These are phyloP conservation scores for Incurvaria masculella DNA, from an alignment of 2,888 invertebrate genomes.

Conservation along the genomic window DNA sequence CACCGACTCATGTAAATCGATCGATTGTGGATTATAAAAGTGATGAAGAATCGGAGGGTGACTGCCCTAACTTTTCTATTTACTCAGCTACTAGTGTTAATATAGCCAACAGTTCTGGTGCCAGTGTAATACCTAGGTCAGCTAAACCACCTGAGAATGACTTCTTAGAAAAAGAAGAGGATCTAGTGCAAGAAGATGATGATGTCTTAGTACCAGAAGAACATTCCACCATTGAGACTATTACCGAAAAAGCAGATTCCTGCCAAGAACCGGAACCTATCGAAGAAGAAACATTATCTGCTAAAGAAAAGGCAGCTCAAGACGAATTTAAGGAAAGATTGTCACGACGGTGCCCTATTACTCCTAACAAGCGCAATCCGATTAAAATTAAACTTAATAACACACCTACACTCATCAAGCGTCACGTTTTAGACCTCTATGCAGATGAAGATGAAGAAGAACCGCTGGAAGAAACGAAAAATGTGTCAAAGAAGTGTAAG, in stretches of 20 bases:
- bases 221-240: background rate
- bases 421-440: constrained; percentile 47
- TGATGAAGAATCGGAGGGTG: constrained; percentile 58
- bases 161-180: constrained; percentile 12
- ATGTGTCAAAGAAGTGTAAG: constrained; percentile 8
- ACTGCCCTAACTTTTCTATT: constrained; percentile 82
- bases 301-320: constrained; percentile 20
- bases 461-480: background rate
- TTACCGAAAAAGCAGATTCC: background rate
- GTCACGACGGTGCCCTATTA: constrained; percentile 39
- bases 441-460: constrained; percentile 41
- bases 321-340: constrained; percentile 38
- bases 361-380: constrained; percentile 36
- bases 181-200: constrained; percentile 14
- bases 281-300: constrained; percentile 9
- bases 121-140: constrained; percentile 8
- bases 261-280: constrained; percentile 7
- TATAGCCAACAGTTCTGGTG: constrained; percentile 56
- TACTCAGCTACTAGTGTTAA: constrained; percentile 80
- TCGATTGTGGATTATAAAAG: constrained; percentile 33
- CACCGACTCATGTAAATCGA: constrained; percentile 18
- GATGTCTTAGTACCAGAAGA: background rate
- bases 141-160: background rate
- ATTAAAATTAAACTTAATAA: constrained; percentile 43
- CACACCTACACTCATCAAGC: constrained; percentile 48